Conservation (phyloP, 1,140 invertebrate species). For the Drosophila biarmipes region DNA sequence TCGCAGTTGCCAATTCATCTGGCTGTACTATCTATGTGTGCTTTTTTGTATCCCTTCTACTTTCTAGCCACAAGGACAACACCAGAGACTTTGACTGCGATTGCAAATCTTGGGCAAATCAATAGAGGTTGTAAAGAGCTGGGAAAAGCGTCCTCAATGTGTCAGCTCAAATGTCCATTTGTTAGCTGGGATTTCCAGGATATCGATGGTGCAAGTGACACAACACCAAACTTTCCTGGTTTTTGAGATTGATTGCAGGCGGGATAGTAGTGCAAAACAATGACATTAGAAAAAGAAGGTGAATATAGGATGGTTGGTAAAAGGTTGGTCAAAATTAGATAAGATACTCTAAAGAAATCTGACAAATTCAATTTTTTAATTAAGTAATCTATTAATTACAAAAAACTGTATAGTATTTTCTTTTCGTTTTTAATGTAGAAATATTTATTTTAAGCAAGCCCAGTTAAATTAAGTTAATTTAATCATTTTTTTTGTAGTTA, state of each 20-base stretch:
- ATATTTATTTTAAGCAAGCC: too few species aligned
- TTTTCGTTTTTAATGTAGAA: too few species aligned
- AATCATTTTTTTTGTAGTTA: too few species aligned
- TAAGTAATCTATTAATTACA: too few species aligned
- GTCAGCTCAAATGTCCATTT: conserved; percentile 67
- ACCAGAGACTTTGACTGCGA: conserved; percentile 31
- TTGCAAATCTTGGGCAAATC: conserved; percentile 54
- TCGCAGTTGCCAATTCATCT: conserved; percentile 34
- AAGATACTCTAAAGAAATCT: too few species aligned
- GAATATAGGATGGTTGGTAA: not conserved
- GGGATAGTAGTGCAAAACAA: not conserved
- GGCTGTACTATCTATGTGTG: conserved; percentile 8
- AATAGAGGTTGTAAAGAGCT: conserved; percentile 30
- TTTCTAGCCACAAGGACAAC: conserved; percentile 39
- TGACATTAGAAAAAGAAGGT: not conserved
- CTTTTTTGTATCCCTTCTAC: not conserved
- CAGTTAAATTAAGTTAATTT: too few species aligned
- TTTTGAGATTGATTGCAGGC: conserved; percentile 22
- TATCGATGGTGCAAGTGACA: conserved; percentile 39
- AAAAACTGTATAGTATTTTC: too few species aligned
- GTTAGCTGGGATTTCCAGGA: conserved; percentile 30
- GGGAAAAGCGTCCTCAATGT: conserved; percentile 32
- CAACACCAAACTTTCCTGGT: conserved; percentile 23
- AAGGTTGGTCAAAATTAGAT: not conserved
- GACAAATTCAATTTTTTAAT: too few species aligned